phyloP scores from a whole-genome alignment of 1,140 invertebrate species.

The Camponotus floridanus region DNA sequence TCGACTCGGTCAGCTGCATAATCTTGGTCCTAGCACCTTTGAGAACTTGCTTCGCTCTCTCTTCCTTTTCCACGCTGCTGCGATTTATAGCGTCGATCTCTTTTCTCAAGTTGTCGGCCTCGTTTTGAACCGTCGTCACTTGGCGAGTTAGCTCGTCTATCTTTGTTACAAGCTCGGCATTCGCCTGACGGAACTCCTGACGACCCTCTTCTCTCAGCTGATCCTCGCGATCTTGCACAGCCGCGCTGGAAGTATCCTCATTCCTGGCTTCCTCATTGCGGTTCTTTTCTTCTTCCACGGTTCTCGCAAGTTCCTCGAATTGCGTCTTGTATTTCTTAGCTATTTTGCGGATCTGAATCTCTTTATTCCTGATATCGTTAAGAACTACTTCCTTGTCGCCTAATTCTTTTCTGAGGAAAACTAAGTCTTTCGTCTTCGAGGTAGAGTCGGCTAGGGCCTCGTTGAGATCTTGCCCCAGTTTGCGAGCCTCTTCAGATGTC shows the following conservation, averaged over 20 bases:
- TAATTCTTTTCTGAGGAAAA: slow-evolving; percentile 90
- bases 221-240: slow-evolving; percentile 80
- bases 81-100: slow-evolving; percentile 91
- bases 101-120: slow-evolving; percentile 89
- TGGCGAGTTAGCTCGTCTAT: slow-evolving; percentile 89
- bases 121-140: slow-evolving; percentile 87
- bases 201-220: slow-evolving; percentile 86
- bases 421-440: slow-evolving; percentile 88
- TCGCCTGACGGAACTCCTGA: slow-evolving; percentile 85
- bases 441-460: slow-evolving; percentile 86
- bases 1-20: slow-evolving; percentile 89
- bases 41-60: slow-evolving; percentile 90
- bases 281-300: slow-evolving; percentile 88
- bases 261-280: slow-evolving; percentile 84
- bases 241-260: slow-evolving; percentile 79
- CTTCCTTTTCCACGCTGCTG: slow-evolving; percentile 89
- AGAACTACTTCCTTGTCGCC: slow-evolving; percentile 90
- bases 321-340: slow-evolving; percentile 97
- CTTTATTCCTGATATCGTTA: slow-evolving; percentile 91
- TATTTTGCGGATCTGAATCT: slow-evolving; percentile 95
- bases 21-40: slow-evolving; percentile 91
- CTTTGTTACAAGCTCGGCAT: slow-evolving; percentile 82
- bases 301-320: slow-evolving; percentile 91
- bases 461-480: slow-evolving; percentile 87
- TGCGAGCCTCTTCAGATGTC: slow-evolving; percentile 85